Evolutionary conservation across 1,140 invertebrate genomes (phyloP).

Genomic region (Leptinotarsa undecemlineata): DNA sequence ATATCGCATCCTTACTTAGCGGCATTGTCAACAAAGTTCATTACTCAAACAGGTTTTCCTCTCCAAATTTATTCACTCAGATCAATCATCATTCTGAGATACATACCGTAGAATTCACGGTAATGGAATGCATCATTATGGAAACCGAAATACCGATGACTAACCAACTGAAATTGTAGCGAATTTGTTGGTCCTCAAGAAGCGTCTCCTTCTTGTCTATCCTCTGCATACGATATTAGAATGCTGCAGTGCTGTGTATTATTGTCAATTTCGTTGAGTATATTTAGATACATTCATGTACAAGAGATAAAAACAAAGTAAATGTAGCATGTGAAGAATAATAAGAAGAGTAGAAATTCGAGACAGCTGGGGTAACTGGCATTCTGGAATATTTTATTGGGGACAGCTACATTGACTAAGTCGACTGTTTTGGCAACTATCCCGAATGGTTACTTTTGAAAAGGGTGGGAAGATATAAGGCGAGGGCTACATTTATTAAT

Average conservation of each 20-base stretch:
- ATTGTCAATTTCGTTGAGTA: slow-evolving; percentile 1
- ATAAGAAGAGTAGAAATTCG: slow-evolving; percentile 6
- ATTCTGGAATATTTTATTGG: slow-evolving; percentile 3
- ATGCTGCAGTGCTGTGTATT: background rate
- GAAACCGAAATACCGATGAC: background rate
- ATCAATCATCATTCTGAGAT: too few species aligned
- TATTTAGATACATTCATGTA: slow-evolving; percentile 6
- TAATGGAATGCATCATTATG: background rate
- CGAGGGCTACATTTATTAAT: slow-evolving; percentile 2
- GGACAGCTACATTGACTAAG: slow-evolving; percentile 4
- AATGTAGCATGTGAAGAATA: slow-evolving; percentile 3
- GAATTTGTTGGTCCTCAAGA: background rate
- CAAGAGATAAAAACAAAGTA: slow-evolving; percentile 3
- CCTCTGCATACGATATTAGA: background rate
- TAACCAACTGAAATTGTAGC: background rate
- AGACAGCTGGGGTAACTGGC: slow-evolving; percentile 1
- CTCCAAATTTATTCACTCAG: too few species aligned
- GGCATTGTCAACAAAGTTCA: too few species aligned
- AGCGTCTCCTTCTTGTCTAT: background rate
- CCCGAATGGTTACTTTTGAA: slow-evolving; percentile 8
- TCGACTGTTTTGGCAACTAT: background rate
- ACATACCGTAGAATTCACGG: too few species aligned
- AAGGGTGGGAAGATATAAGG: background rate
- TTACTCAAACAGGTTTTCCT: too few species aligned
- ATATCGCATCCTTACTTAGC: too few species aligned